A percentile compares a stretch with the other conserved stretches of the same genome.
Conservation (phyloP, 2,888 invertebrate species). For the Antheraea assamensis region DNA sequence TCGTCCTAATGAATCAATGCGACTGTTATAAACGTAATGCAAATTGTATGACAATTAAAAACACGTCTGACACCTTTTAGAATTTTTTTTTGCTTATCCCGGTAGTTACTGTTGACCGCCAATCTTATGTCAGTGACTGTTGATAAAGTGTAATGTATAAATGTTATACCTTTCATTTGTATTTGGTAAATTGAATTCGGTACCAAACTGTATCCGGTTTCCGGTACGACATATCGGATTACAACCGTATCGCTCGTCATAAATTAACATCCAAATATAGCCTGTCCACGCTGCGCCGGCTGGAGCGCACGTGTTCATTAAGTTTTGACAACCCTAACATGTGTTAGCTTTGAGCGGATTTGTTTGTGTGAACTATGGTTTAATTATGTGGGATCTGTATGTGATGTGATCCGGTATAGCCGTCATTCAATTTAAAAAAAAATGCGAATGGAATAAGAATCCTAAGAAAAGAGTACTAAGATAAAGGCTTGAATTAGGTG, state of each 20-base stretch:
- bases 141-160: too few relatives aligned
- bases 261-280: conserved; percentile 26
- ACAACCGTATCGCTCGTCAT: conserved; percentile 23
- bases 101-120: too few relatives aligned
- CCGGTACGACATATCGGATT: neutral
- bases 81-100: too few relatives aligned
- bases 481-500: too few relatives aligned
- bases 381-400: neutral
- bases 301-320: conserved; percentile 35
- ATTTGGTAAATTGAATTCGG: neutral
- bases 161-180: too few relatives aligned
- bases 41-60: too few relatives aligned
- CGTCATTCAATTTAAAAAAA: neutral
- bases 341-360: conserved; percentile 1
- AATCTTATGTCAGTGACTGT: too few relatives aligned
- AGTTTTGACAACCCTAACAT: conserved; percentile 14
- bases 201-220: neutral
- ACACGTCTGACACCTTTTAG: too few relatives aligned
- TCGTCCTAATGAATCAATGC: too few relatives aligned
- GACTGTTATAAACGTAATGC: too few relatives aligned
- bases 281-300: conserved; percentile 29
- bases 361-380: conserved; percentile 4
- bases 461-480: too few relatives aligned
- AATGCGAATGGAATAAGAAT: neutral
- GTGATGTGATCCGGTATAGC: neutral